Conservation (phyloP, 2,797 vertebrate species). For the Apogon hyalosoma region DNA sequence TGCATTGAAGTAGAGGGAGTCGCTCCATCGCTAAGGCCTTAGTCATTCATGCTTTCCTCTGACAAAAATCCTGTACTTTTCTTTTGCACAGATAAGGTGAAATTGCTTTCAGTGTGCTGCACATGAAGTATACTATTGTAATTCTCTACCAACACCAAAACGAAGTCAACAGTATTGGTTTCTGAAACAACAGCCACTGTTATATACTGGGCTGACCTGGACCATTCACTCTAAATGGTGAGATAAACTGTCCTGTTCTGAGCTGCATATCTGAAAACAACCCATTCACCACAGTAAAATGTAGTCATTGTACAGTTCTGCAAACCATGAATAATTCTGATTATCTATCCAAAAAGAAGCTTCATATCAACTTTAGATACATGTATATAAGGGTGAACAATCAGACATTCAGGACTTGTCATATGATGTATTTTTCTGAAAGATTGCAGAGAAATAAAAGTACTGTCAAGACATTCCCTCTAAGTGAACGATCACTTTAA, state of each 20-base stretch:
- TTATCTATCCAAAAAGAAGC: too few relatives aligned
- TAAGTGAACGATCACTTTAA: too few relatives aligned
- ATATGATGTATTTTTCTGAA: too few relatives aligned
- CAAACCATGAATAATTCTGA: background rate
- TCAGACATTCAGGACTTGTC: too few relatives aligned
- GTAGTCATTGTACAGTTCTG: background rate
- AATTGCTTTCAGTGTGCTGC: slow-evolving; percentile 42
- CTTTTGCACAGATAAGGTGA: slow-evolving; percentile 30
- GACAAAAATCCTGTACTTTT: slow-evolving; percentile 12
- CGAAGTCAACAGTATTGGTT: slow-evolving; percentile 19
- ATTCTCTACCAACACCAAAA: slow-evolving; percentile 28
- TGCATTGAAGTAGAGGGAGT: slow-evolving; percentile 17
- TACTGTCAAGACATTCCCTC: too few relatives aligned
- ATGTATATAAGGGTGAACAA: too few relatives aligned
- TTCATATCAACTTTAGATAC: too few relatives aligned
- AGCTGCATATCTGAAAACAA: background rate
- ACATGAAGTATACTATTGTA: slow-evolving; percentile 1
- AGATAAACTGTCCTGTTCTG: background rate
- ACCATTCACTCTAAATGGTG: background rate
- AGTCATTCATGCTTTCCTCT: slow-evolving; percentile 17
- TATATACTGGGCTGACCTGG: background rate
- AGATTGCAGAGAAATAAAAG: too few relatives aligned
- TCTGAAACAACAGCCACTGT: background rate
- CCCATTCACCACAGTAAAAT: too few relatives aligned
- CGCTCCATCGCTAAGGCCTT: slow-evolving; percentile 23